Evolutionary conservation across 2,888 invertebrate species (phyloP), one percentile per base, ranked within the genome.

Genomic region (Meganola albula): DNA sequence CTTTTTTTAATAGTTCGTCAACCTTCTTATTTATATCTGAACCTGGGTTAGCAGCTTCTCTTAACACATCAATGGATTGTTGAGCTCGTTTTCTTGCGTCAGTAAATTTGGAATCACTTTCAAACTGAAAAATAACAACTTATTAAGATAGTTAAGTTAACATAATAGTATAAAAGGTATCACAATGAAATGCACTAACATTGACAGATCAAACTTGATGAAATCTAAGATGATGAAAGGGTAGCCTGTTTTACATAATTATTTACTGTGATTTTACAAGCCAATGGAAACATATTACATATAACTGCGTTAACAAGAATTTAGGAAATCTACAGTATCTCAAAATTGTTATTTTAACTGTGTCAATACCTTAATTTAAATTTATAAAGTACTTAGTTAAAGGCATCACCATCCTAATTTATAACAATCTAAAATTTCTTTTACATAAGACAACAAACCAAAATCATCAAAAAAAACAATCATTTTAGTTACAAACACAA

Each of bases 11-110:
- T 23, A 89, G 64, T 26, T 87, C 84, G 29, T 87, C 79, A 52
- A 88, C 70, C 48, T 70, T 75, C 63, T 74, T 67, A 63, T 65
- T 76, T 57, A 88, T 18, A 60, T 76, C 66, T 58, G 88, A 67
- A 64, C 76, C 60, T 32, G 66, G 76, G 30, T 78, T 59, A 10
- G 87, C 57, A 13, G 90, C 88, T 42, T 82, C 68, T 66, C 85
- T 78, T 24, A 90, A 56, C 34, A 88, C 65, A 31, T 58, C 51
- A 52, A 78, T 14, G 11, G 79, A 69, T 42, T 73, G 59, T 26
- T 48, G 53, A 23, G 72, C 60, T 32, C 61, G 46, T 54, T 40
- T 73, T 52, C 76, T 72, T 1, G 77, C 63, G 29, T 83, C 76
- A 4, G 80, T 79, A 22, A 73, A 34, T 59, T 71, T 76, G 9